These are phyloP conservation scores for Prorops nasuta DNA, from an alignment of 1,140 invertebrate species.

Conservation along the genomic window DNA sequence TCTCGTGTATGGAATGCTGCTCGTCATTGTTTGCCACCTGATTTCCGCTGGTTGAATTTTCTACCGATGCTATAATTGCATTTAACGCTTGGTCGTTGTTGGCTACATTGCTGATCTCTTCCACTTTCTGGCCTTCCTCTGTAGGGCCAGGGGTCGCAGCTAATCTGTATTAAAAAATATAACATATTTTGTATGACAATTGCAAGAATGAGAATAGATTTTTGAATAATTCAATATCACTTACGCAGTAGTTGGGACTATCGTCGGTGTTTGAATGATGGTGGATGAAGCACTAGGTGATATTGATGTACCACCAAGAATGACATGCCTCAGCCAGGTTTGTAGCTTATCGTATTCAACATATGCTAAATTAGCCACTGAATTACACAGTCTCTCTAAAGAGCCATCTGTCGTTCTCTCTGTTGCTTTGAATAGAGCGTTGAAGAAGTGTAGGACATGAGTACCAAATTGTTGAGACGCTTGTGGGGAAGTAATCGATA, in stretches of 20 bases:
- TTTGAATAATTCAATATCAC: not conserved
- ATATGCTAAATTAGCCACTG: slow-evolving; percentile 66
- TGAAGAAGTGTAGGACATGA: slow-evolving; percentile 78
- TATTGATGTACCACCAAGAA: slow-evolving; percentile 59
- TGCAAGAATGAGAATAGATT: not conserved
- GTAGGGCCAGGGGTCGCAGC: slow-evolving; percentile 17
- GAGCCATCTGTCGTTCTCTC: slow-evolving; percentile 62
- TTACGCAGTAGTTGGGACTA: slow-evolving; percentile 19
- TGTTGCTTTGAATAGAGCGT: slow-evolving; percentile 72
- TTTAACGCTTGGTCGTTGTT: slow-evolving; percentile 39
- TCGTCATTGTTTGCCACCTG: slow-evolving; percentile 42
- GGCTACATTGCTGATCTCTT: slow-evolving; percentile 28
- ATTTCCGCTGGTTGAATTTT: slow-evolving; percentile 23
- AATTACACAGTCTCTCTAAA: slow-evolving; percentile 68
- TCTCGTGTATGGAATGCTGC: slow-evolving; percentile 62
- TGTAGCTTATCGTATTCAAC: slow-evolving; percentile 67
- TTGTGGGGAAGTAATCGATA: slow-evolving; percentile 69
- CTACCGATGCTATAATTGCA: slow-evolving; percentile 34
- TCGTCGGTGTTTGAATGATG: slow-evolving; percentile 51
- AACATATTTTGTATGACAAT: no score
- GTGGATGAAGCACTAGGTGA: slow-evolving; percentile 49
- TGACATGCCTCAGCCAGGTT: slow-evolving; percentile 69
- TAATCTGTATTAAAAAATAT: slow-evolving; percentile 13
- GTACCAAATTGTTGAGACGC: slow-evolving; percentile 72
- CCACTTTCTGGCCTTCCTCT: slow-evolving; percentile 26